Base-by-base conservation (phyloP, 1,140 invertebrate species). In the Drosophila asahinai region DNA sequence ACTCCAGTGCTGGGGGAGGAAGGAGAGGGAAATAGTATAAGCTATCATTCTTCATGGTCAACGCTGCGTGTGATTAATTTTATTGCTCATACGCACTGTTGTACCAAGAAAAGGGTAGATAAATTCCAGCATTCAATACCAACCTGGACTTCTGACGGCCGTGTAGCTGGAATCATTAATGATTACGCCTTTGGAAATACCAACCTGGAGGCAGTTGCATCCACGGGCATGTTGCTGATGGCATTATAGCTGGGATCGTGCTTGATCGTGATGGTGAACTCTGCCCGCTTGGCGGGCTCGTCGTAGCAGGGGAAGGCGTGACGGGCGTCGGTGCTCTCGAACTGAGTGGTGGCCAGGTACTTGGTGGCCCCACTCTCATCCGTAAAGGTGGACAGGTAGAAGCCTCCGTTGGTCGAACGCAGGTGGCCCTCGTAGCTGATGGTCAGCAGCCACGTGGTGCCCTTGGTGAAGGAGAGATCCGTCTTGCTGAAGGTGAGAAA, bases 221-320 rank as follows among this genome's bases (percentile, higher is more conserved):
- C 42, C 3, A 83, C 65, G 3, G 94, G 95, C 96, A 97, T 97
- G 82, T 98, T 98, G 48, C 96, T 96, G 15, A 97, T 93, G 2
- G 95, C 94, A 9, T 93, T 95, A 81, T 95, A 95, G 14, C 94
- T 93, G 11, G 27, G 27, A 30, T 94, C 92, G 54, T 95, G 94
- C 4, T 94, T 94, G 25, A 98, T 92, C 11, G 93, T 95, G 5
- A 98, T 94, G n/a, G 92, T 94, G 78, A 98, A 98, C 9, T 92
- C 95, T 1, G 97, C 96, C 86, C 98, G 98, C 57, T 97, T 94
- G 1, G 71, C 93, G 0, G 98, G 98, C 83, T 99, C 98, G 92
- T 99, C 98, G 83, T 97, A 97, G 91, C 97, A 98, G 0, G 98
- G 97, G 83, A 98, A 98, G 1, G 96, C 96, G 62, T 95, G 94